A percentile compares a stretch with the other conserved stretches of the same genome.
Evolutionary conservation across 2,113 vertebrate genomes (phyloP).

Genomic region (Salvelinus namaycush): DNA sequence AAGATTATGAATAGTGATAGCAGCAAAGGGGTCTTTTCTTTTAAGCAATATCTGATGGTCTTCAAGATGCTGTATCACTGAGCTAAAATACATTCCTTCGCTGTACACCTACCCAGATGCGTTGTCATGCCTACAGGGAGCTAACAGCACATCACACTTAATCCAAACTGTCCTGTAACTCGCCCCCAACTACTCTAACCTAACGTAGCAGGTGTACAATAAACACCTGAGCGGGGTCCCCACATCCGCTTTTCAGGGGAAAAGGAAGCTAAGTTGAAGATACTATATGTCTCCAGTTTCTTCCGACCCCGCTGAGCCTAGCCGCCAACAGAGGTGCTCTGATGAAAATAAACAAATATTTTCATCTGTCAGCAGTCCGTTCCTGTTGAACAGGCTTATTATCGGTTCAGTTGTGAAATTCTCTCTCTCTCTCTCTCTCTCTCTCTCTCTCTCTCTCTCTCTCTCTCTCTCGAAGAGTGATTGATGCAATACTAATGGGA

Average conservation of each 20-base stretch:
- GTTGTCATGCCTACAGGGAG: too few species aligned
- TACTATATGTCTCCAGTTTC: too few species aligned
- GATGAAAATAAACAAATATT: neutral
- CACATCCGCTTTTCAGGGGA: too few species aligned
- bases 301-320: neutral
- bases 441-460: conserved; percentile 1
- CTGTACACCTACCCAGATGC: too few species aligned
- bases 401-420: too few species aligned
- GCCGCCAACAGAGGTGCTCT: neutral
- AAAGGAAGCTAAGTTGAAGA: too few species aligned
- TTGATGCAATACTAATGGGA: neutral
- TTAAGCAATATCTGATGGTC: too few species aligned
- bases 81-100: neutral
- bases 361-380: neutral
- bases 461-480: neutral
- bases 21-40: too few species aligned
- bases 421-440: conserved; percentile 17
- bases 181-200: too few species aligned
- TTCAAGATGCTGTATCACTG: neutral
- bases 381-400: conserved; percentile 5
- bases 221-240: too few species aligned
- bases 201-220: too few species aligned
- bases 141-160: neutral
- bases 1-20: too few species aligned
- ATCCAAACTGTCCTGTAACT: neutral